Base-by-base conservation (phyloP, 1,140 invertebrate species). In the Magallana gigas region DNA sequence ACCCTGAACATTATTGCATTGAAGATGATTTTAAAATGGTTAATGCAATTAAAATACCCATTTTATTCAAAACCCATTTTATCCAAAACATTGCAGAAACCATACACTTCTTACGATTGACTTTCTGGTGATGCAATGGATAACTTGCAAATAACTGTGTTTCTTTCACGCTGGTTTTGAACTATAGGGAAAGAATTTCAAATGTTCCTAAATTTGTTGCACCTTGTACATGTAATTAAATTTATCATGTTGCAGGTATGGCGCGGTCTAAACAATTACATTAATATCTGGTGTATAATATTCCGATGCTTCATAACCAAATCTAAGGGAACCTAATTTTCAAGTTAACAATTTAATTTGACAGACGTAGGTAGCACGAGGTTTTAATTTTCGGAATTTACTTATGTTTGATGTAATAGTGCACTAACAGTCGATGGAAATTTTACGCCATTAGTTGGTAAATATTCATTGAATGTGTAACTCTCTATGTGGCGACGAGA, bases 401-500 rank as follows among this genome's bases (percentile, higher is more conserved):
- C 60, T 62, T 62, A 16, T 62, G 60, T 62, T 7, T 71, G 68
- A 71, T 71, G 68, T 9, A 62, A 62, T n/a, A n/a, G 23, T 29
- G 23, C 68, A 71, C 23, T 18, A 29, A 71, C 12, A 29, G 68
- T 11, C 11, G 36, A 71, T 29, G 36, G 60, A 71, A 71, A 29
- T 71, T 29, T 29, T 18, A 18, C 23, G 68, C 8, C 36, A 71
- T 71, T 36, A 29, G 23, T 11, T 29, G 11, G 36, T 29, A 0
- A n/a, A 71, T 23, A 29, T 71, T 36, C 36, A 71, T 71, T 71
- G 23, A 71, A 68, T 71, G 23, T 29, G 18, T 71, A 11, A 29
- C 68, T 71, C 68, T 71, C 68, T 71, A 29, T 71, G 68, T 29
- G 68, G 68, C 68, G 23, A 71, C 36, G 23, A 71, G 36, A 71